Evolutionary conservation across 2,888 invertebrate species (phyloP), one percentile per base, ranked within the genome.

Genomic region (Anthophora plumipes): DNA sequence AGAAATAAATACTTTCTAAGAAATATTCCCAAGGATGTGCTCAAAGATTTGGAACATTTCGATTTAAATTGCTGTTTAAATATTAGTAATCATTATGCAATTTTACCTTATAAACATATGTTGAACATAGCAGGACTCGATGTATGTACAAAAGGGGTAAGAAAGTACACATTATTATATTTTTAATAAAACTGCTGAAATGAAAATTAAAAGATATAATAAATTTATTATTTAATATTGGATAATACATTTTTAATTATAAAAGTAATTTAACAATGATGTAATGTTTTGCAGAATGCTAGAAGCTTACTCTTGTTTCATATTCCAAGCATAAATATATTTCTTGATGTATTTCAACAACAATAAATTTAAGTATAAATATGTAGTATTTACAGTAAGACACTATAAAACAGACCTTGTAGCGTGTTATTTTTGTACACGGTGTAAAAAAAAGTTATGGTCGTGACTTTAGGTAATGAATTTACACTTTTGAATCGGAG

Each of bases 41-140:
- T 89, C 17, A 43, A 82, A 25, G 80, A 89, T 75, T 84, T 90
- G 7, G 59, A 70, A 8, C 43, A 67, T 37, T 85, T 77, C 61
- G 60, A 87, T 61, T 73, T 90, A 14, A 83, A 92, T 67, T 50
- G 39, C 2, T 77, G 89, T 14, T 75, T 93, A 31, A 91, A 84
- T 74, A 85, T 93, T 39, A 80, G 60, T 50, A 88, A 90, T 66
- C 92, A 93, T 77, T 88, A 83, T 54, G 92, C 93, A 6, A 31
- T 91, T 48, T 66, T 92, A 59, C 90, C 91, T 7, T 90, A 90
- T 64, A 86, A 88, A 31, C 85, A 71, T 17, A 77, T 73, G 39
- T 72, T 92, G 12, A 85, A 64, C 8, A 77, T 74, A n/a, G 78
- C 63, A 17, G 90, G 89, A 31, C 61, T 91, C n/a, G 22, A 78